phyloP scores from a whole-genome alignment of 1,140 invertebrate genomes.

The Drosophila trapezifrons region DNA sequence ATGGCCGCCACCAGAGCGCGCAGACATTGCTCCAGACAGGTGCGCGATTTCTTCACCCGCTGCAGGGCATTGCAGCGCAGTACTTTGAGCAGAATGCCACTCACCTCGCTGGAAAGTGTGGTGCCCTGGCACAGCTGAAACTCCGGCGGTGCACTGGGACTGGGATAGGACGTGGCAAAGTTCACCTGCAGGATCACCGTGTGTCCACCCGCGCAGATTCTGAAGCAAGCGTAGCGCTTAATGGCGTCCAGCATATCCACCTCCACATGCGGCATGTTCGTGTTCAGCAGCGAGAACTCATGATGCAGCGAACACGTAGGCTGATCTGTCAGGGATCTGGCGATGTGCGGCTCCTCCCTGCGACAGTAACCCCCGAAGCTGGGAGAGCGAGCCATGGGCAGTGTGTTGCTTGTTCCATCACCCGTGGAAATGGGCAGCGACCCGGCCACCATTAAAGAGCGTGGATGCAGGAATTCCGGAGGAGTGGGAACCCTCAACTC shows the following conservation, averaged over 20 bases:
- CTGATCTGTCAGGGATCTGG: constrained; percentile 80
- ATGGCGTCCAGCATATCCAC: constrained; percentile 89
- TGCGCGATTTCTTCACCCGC: constrained; percentile 90
- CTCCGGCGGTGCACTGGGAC: constrained; percentile 87
- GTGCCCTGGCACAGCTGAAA: constrained; percentile 88
- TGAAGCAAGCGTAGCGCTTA: constrained; percentile 90
- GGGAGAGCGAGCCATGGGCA: constrained; percentile 71
- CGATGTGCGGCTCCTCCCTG: constrained; percentile 73
- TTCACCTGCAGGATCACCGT: constrained; percentile 90
- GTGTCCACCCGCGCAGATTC: constrained; percentile 89
- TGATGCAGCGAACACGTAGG: constrained; percentile 90
- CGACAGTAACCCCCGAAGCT: constrained; percentile 59
- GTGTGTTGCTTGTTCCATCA: constrained; percentile 34
- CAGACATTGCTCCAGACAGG: constrained; percentile 92
- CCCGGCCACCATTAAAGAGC: constrained; percentile 46
- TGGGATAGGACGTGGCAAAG: constrained; percentile 80
- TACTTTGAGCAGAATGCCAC: constrained; percentile 88
- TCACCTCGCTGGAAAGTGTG: constrained; percentile 86
- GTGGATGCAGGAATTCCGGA: constrained; percentile 68
- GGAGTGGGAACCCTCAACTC: constrained; percentile 63
- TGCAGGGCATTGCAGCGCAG: constrained; percentile 90
- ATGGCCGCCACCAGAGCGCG: constrained; percentile 89
- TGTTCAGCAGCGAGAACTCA: constrained; percentile 94
- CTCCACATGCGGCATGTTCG: constrained; percentile 93
- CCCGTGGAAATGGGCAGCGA: constrained; percentile 63